Percentiles rank a stretch among this genome's conserved stretches.
Evolutionary conservation across 2,888 invertebrate species (phyloP).

Genomic region (Synergus laeviventris): DNA sequence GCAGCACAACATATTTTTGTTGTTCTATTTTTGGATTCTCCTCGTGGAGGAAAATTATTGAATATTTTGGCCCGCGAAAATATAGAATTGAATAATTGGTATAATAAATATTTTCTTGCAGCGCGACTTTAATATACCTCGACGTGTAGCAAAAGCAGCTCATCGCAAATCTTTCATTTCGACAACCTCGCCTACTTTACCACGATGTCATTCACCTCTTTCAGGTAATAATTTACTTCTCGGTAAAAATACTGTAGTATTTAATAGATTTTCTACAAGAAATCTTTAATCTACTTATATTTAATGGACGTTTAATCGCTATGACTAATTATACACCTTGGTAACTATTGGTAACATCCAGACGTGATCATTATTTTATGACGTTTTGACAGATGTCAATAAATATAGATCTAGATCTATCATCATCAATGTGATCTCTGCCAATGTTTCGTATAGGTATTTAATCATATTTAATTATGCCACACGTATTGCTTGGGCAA

Average conservation of each 20-base stretch:
- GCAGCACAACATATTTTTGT: conserved; percentile 29
- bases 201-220: conserved; percentile 87
- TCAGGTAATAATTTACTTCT: conserved; percentile 76
- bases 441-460: conserved; percentile 24
- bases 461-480: conserved; percentile 15
- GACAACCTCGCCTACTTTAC: conserved; percentile 85
- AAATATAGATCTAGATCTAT: background rate
- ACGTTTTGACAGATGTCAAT: conserved; percentile 42
- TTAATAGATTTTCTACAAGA: background rate
- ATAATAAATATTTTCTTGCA: conserved; percentile 56
- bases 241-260: background rate
- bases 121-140: conserved; percentile 76
- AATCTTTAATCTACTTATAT: too few species aligned
- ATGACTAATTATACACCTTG: background rate
- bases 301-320: background rate
- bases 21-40: conserved; percentile 21
- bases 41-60: conserved; percentile 12
- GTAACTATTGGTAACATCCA: background rate
- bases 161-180: conserved; percentile 87
- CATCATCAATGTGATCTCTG: conserved; percentile 5
- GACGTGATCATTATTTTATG: background rate
- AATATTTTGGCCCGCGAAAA: conserved; percentile 20
- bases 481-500: background rate
- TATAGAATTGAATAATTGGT: background rate
- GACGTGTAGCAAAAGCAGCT: conserved; percentile 79